A percentile compares a stretch with the other conserved stretches of the same genome.
phyloP scores from a whole-genome alignment of 2,888 invertebrate genomes.

The Bombylius discolor region DNA sequence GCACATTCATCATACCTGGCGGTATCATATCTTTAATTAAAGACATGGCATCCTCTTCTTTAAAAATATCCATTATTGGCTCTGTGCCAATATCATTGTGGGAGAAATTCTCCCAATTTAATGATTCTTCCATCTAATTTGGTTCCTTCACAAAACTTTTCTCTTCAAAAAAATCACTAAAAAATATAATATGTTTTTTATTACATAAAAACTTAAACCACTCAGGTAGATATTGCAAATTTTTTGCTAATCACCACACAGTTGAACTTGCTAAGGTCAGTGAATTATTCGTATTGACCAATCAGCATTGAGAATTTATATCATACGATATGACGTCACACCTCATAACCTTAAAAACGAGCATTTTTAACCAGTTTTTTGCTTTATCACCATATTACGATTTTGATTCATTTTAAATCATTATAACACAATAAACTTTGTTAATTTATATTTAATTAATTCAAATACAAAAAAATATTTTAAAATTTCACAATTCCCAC shows the following conservation, averaged over 20 bases:
- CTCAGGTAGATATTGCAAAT: neutral
- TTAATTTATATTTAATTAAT: too few relatives aligned
- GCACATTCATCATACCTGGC: constrained; percentile 18
- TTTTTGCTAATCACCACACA: neutral
- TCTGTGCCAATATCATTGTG: constrained; percentile 14
- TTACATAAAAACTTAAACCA: too few relatives aligned
- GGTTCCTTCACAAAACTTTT: too few relatives aligned
- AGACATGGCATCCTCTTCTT: constrained; percentile 31
- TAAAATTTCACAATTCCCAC: too few relatives aligned
- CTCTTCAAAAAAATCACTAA: too few relatives aligned
- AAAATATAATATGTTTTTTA: too few relatives aligned
- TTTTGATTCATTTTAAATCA: too few relatives aligned
- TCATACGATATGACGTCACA: constrained; percentile 35
- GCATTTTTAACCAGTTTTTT: too few relatives aligned
- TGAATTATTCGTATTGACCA: constrained; percentile 20
- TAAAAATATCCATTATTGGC: constrained; percentile 26
- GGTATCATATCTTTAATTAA: constrained; percentile 33
- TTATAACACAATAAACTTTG: too few relatives aligned
- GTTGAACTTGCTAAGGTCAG: constrained; percentile 3
- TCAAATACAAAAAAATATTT: too few relatives aligned
- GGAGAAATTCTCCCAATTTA: constrained; percentile 9
- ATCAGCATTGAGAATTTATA: constrained; percentile 27
- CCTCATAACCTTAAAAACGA: neutral
- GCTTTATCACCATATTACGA: too few relatives aligned
- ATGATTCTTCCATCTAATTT: constrained; percentile 2